Base-by-base conservation (phyloP, 35 echinoderm and acorn worm genomes). In the Lytechinus variegatus region DNA sequence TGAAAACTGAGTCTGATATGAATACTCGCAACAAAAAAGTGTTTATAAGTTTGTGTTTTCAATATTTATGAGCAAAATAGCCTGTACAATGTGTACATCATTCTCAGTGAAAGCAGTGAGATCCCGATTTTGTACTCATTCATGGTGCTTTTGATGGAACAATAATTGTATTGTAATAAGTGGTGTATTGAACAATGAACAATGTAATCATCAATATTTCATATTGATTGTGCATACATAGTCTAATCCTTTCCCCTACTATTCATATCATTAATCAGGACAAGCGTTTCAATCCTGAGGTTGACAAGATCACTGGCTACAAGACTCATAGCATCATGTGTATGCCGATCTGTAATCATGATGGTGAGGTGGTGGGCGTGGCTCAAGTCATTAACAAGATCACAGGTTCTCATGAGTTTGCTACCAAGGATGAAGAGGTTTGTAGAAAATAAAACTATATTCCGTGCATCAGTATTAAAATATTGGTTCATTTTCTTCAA, bases 351-450 rank as follows among this genome's bases (percentile, higher is more conserved):
- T 98, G 97, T 71, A 99, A 97, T 86, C 98, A 99, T 96, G 98
- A 99, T 19, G 98, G 98, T 13, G 98, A 99, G 33, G 98, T 99
- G 56, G 95, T 98, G 12, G 98, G 98, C 27, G 98, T 99, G 58
- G 98, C 98, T 9, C 98, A 99, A 61, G 96, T 99, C 95, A 99
- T 99, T 95, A 99, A 99, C 89, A 99, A 99, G 95, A 95, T 99
- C 95, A 95, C 96, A 9, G 98, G 98, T 54, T 94, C 90, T 52
- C 98, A 99, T 94, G 98, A 99, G 72, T 99, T 99, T 56, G 94
- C 97, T 14, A 44, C 60, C 54, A 99, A 99, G 97, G 98, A 99
- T 98, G 98, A 99, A 91, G 97, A 99, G 96, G 98, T 99, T 54
- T 94, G 96, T 58, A 27, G 33, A 44, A 44, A 44, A 44, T 44